phyloP scores from a whole-genome alignment of 2,113 vertebrate genomes.

The Xiphophorus couchianus region DNA sequence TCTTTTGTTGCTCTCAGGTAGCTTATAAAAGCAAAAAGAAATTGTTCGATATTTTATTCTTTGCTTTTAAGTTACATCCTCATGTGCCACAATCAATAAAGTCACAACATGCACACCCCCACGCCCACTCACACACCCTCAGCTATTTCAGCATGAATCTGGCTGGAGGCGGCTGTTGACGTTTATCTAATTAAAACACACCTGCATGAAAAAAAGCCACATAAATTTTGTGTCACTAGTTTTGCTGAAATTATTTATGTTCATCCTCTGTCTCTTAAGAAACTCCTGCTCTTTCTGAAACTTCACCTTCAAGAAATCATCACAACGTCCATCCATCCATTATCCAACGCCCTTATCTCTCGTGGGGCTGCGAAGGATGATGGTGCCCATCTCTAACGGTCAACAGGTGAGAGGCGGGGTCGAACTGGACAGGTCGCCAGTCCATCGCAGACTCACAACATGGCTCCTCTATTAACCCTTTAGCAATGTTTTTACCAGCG shows the following conservation, averaged over 20 bases:
- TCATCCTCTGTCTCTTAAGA: neutral
- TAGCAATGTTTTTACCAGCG: too few species aligned
- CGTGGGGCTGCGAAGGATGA: too few species aligned
- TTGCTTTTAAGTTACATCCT: slow-evolving; percentile 17
- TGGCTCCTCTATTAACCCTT: too few species aligned
- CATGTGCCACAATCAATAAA: slow-evolving; percentile 2
- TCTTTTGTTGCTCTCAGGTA: neutral
- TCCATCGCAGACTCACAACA: too few species aligned
- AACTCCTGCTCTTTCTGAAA: too few species aligned
- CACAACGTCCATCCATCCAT: too few species aligned
- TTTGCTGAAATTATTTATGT: neutral
- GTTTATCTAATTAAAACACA: slow-evolving; percentile 1
- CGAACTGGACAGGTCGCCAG: too few species aligned
- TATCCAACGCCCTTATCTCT: too few species aligned
- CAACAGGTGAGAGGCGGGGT: too few species aligned
- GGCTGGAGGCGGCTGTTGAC: too few species aligned
- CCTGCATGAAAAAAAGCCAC: slow-evolving; percentile 7
- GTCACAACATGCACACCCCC: neutral
- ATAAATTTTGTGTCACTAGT: neutral
- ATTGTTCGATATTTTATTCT: slow-evolving; percentile 2
- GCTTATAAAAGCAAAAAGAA: neutral
- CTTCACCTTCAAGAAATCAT: too few species aligned
- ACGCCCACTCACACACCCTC: neutral
- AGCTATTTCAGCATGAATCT: neutral
- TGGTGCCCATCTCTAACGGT: too few species aligned